Conservation (phyloP, 2,113 vertebrate species). For the Murina feae region DNA sequence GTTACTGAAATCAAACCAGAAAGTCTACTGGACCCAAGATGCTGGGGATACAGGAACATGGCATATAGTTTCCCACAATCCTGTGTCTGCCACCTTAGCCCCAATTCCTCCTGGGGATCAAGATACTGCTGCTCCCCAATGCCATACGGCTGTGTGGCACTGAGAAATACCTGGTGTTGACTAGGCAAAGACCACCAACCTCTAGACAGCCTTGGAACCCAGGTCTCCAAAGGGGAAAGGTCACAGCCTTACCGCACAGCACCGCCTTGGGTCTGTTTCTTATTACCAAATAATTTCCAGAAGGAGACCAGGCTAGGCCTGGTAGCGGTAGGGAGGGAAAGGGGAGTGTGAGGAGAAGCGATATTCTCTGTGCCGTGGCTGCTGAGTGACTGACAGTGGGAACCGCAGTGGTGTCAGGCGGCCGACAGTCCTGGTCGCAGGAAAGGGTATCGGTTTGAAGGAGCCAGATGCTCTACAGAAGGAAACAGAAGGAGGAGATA, state of each 20-base stretch:
- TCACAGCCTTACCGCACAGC: constrained; percentile 54
- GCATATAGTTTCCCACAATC: fast-evolving
- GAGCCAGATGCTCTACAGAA: neutral
- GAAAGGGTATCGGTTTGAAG: fast-evolving
- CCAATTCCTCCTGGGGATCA: neutral
- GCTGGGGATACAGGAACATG: neutral
- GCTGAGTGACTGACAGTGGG: neutral
- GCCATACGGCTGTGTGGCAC: neutral
- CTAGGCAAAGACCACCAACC: constrained; percentile 65
- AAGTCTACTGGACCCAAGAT: neutral
- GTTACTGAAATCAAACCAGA: neutral
- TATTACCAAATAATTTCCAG: constrained; percentile 65
- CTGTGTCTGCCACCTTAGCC: neutral
- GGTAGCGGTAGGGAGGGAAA: neutral
- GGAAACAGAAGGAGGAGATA: neutral
- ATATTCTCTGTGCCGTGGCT: neutral
- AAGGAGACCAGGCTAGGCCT: neutral
- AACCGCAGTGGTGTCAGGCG: fast-evolving
- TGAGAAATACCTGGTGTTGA: neutral
- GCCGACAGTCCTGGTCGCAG: fast-evolving
- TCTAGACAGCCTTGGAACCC: constrained; percentile 33
- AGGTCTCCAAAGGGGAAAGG: constrained; percentile 51
- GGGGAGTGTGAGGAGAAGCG: neutral
- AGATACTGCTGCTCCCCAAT: neutral
- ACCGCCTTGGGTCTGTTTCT: constrained; percentile 61